Evolutionary conservation across 2,888 invertebrate genomes (phyloP).

Genomic region (Notodonta dromedarius): DNA sequence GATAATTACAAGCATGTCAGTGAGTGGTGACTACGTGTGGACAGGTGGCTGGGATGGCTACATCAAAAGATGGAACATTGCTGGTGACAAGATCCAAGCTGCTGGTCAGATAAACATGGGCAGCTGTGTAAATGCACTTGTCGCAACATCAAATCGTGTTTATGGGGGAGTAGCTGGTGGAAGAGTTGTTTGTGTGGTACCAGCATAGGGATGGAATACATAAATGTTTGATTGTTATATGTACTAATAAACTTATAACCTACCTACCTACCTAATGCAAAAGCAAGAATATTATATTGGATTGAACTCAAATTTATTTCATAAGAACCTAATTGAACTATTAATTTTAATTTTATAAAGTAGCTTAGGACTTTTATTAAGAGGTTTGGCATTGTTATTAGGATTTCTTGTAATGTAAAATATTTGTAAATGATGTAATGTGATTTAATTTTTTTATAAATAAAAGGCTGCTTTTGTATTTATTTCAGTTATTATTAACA

Average conservation of each 20-base stretch:
- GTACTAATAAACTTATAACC: too few relatives aligned
- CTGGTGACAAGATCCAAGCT: constrained; percentile 55
- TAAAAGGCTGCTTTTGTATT: not conserved
- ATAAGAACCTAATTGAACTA: too few relatives aligned
- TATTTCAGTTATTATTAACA: not conserved
- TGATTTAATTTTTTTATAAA: not conserved
- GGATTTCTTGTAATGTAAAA: too few relatives aligned
- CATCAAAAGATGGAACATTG: constrained; percentile 71
- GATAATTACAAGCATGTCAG: constrained; percentile 78
- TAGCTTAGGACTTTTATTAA: too few relatives aligned
- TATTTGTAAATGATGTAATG: too few relatives aligned
- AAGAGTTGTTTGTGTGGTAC: constrained; percentile 52
- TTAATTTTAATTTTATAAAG: too few relatives aligned
- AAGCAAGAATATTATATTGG: too few relatives aligned
- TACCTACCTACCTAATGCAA: not conserved
- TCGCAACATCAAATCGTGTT: constrained; percentile 39
- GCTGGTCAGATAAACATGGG: constrained; percentile 68
- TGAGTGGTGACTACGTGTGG: constrained; percentile 73
- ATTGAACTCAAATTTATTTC: too few relatives aligned
- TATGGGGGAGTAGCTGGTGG: constrained; percentile 64
- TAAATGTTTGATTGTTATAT: constrained; percentile 4
- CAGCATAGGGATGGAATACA: constrained; percentile 13
- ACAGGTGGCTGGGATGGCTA: constrained; percentile 85
- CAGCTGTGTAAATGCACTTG: constrained; percentile 68
- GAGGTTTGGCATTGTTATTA: too few relatives aligned